A percentile compares a stretch with the other conserved stretches of the same genome.
These are phyloP conservation scores for Aphrocallistes beatrix DNA, from an alignment of 37 sponge, comb jelly and placozoan genomes.

Conservation along the genomic window DNA sequence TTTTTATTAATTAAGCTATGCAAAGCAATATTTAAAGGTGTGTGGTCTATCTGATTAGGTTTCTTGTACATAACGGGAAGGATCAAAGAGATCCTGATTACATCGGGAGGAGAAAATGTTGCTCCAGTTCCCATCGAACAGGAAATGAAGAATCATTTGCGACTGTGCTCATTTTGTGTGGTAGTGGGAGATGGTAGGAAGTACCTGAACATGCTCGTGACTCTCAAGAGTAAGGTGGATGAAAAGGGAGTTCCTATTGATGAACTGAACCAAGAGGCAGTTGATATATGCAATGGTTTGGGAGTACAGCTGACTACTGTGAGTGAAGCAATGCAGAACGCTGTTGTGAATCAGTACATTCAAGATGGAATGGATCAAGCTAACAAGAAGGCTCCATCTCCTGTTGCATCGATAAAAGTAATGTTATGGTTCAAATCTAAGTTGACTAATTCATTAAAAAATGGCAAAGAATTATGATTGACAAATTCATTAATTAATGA, in stretches of 20 bases:
- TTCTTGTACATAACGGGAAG: slow-evolving; percentile 81
- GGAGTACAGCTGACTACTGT: slow-evolving; percentile 19
- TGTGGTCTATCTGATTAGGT: no score
- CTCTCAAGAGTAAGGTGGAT: slow-evolving; percentile 50
- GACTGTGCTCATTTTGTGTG: slow-evolving; percentile 55
- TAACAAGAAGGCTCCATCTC: slow-evolving; percentile 26
- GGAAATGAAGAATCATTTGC: slow-evolving; percentile 40
- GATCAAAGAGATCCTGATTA: slow-evolving; percentile 89
- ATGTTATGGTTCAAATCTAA: no score
- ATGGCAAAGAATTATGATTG: no score
- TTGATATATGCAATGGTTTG: neutral
- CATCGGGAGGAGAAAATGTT: slow-evolving; percentile 89
- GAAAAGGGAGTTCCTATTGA: slow-evolving; percentile 33
- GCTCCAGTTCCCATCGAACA: slow-evolving; percentile 88
- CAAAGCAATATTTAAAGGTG: no score
- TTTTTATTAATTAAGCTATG: no score
- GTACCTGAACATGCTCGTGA: slow-evolving; percentile 76
- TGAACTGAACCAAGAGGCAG: slow-evolving; percentile 28
- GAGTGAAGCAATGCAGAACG: slow-evolving; percentile 47
- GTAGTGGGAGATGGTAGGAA: slow-evolving; percentile 77
- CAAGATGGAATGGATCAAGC: slow-evolving; percentile 40
- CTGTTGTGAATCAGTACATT: slow-evolving; percentile 55
- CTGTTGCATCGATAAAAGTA: neutral
- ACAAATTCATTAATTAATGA: no score
- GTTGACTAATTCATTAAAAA: no score